A percentile compares a stretch with the other conserved stretches of the same genome.
Conservation (phyloP, 35 echinoderm and acorn worm genomes). For the Chiridota heheva region DNA sequence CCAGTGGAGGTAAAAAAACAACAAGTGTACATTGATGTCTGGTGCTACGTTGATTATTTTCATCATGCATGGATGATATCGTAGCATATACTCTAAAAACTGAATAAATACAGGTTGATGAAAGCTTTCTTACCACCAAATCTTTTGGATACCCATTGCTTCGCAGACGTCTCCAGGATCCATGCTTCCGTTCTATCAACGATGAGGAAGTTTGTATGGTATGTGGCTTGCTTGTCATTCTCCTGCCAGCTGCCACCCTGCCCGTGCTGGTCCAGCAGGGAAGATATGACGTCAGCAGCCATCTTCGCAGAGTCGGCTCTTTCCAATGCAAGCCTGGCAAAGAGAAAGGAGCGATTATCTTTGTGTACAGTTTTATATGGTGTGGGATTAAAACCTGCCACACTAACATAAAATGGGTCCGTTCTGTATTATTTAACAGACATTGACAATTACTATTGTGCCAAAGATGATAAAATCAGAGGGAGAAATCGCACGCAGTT, state of each 20-base stretch:
- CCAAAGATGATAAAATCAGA: no score
- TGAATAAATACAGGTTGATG: no score
- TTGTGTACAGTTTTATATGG: not conserved
- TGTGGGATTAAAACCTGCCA: not conserved
- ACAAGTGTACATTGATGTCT: no score
- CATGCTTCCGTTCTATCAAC: slow-evolving; percentile 56
- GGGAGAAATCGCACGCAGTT: no score
- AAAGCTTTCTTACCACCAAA: slow-evolving; percentile 46
- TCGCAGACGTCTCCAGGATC: slow-evolving; percentile 66
- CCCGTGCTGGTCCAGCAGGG: slow-evolving; percentile 52
- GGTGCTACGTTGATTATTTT: no score
- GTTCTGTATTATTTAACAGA: not conserved
- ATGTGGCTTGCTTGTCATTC: not conserved
- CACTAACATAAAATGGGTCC: not conserved
- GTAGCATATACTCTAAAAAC: no score
- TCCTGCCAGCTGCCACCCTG: slow-evolving; percentile 65
- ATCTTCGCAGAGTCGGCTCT: slow-evolving; percentile 50
- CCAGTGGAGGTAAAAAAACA: no score
- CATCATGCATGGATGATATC: no score
- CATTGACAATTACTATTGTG: not conserved
- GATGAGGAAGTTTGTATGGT: slow-evolving; percentile 58
- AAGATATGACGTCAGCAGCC: slow-evolving; percentile 63
- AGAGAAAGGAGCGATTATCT: not conserved
- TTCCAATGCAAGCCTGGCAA: slow-evolving; percentile 67
- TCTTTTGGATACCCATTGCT: slow-evolving; percentile 63